Evolutionary conservation across 2,113 vertebrate genomes (phyloP).

Genomic region (Phodopus roborovskii): DNA sequence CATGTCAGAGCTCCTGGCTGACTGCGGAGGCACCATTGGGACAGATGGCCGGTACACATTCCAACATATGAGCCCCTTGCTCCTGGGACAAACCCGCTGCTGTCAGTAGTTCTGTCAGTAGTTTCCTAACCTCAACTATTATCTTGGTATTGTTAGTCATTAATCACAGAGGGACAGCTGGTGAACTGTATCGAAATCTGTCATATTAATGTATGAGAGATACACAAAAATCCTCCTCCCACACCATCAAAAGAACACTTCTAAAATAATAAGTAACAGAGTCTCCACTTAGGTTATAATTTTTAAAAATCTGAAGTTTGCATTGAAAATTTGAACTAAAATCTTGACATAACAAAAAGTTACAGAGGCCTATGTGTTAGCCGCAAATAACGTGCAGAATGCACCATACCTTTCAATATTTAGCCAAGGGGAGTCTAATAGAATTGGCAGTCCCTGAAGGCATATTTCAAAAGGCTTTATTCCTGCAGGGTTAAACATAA

Average conservation of each 20-base stretch:
- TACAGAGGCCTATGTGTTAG: neutral
- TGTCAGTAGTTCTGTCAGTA: neutral
- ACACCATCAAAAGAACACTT: neutral
- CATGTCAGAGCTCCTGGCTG: conserved; percentile 96
- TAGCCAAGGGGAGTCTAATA: neutral
- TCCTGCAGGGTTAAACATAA: neutral
- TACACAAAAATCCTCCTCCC: neutral
- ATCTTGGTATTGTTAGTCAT: neutral
- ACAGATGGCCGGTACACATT: conserved; percentile 92
- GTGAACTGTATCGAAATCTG: neutral
- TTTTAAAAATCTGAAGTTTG: neutral
- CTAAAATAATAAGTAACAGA: neutral
- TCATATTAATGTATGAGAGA: neutral
- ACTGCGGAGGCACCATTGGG: conserved; percentile 94
- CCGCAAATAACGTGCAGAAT: neutral
- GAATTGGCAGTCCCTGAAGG: neutral
- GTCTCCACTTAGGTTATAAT: neutral
- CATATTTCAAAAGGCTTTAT: neutral
- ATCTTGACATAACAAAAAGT: neutral
- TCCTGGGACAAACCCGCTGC: neutral
- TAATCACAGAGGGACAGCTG: neutral
- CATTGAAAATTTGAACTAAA: conserved; percentile 45
- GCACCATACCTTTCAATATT: neutral
- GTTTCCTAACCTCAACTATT: neutral
- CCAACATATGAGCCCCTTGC: neutral